Evolutionary conservation across 2,113 vertebrate species (phyloP), one percentile per base, ranked within the genome.

Genomic region (Eolophus roseicapilla): DNA sequence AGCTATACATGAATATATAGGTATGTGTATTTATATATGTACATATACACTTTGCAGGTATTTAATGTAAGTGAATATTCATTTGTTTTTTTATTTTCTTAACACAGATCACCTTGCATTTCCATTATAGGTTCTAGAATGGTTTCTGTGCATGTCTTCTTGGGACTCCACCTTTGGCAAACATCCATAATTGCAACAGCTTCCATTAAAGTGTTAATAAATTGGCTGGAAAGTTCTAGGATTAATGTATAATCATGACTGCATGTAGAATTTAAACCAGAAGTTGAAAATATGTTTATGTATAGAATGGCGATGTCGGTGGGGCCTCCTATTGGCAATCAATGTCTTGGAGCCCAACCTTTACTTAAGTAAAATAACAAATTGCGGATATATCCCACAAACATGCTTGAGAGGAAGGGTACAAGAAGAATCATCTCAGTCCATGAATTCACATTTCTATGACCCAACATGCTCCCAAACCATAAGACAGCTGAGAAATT

Each of bases 351-450:
- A 52, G 10, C 1, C 8, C 23, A 63, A 11, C 0, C 1, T 50
- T 75, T 57, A 25, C 14, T 47, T 37, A 39, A 17, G 8, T 12
- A 59, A 52, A 69, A 47, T 9, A 41, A 41, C 2, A 35, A 29
- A 18, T 12, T 49, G 2, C 27, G 2, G 3, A 15, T 68, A 27
- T 53, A 50, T 43, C 4, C 3, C 17, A 41, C 3, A 41, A 78
- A 43, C 8, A 11, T 46, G 10, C 4, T 41, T 44, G 4, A 21
- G 11, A 64, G 1, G 10, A 57, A 27, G 2, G 0, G 1, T 3
- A 9, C 11, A 25, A 49, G 68, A 47, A n/a, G 2, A 4, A 7
- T 49, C 11, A 1, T 23, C 11, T 9, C 13, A 37, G 15, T 27
- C 31, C 19, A 9, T 68, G 46, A 82, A n/a, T 50, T 46, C 57